These are phyloP conservation scores for Cherax destructor DNA, from an alignment of 1,140 invertebrate species.

Conservation along the genomic window DNA sequence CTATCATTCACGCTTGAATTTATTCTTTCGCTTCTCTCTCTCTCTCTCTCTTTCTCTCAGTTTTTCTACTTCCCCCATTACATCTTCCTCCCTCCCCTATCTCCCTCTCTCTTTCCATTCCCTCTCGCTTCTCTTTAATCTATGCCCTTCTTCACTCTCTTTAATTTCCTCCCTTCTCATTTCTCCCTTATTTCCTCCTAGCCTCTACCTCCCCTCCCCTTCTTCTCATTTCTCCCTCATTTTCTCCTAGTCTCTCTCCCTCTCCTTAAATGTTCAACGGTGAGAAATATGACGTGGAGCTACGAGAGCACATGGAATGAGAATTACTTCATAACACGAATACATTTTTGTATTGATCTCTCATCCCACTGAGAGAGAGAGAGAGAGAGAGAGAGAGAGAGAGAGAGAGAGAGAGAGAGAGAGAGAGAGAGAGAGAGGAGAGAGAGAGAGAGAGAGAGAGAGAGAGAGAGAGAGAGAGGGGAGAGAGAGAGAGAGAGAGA, in stretches of 20 bases:
- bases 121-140: too few relatives aligned
- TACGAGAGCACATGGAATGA: too few relatives aligned
- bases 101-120: too few relatives aligned
- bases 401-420: slow-evolving; percentile 13
- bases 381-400: slow-evolving; percentile 22
- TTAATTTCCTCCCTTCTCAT: not conserved
- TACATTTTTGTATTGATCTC: too few relatives aligned
- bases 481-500: not conserved
- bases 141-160: not conserved
- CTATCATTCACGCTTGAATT: too few relatives aligned
- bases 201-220: not conserved
- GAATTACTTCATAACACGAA: too few relatives aligned
- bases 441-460: not conserved
- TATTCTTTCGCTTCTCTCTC: too few relatives aligned
- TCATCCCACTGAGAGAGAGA: not conserved
- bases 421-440: slow-evolving; percentile 4
- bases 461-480: not conserved
- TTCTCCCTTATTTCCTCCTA: not conserved
- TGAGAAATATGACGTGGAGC: too few relatives aligned
- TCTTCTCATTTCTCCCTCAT: not conserved
- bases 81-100: too few relatives aligned
- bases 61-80: too few relatives aligned
- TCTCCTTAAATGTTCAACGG: too few relatives aligned
- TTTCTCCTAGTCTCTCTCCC: not conserved
- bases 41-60: too few relatives aligned